These are phyloP conservation scores for Thunnus albacares DNA, from an alignment of 2,797 vertebrate genomes.

Conservation along the genomic window DNA sequence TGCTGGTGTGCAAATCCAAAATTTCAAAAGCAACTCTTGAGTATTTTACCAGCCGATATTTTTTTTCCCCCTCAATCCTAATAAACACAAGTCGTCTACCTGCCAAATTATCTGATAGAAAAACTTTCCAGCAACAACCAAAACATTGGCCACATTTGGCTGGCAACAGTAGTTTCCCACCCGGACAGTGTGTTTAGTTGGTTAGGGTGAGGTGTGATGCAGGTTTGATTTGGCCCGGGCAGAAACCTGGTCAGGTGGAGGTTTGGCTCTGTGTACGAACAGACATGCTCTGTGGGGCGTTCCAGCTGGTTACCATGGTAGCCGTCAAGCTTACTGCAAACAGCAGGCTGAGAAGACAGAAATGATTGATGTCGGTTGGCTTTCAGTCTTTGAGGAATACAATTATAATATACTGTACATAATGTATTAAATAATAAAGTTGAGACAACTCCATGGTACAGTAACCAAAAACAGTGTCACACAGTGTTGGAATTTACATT, in stretches of 20 bases:
- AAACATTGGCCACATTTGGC: slow-evolving; percentile 46
- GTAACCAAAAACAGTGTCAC: neutral
- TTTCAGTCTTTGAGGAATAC: slow-evolving; percentile 6
- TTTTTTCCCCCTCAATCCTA: slow-evolving; percentile 1
- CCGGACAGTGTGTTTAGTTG: slow-evolving; percentile 43
- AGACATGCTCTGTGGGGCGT: slow-evolving; percentile 12
- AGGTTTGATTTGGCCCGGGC: slow-evolving; percentile 45
- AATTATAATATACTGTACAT: neutral
- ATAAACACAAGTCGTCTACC: slow-evolving; percentile 49
- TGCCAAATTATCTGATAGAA: slow-evolving; percentile 50
- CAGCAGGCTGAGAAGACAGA: slow-evolving; percentile 80
- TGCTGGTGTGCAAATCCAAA: slow-evolving; percentile 50
- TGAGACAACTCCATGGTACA: neutral
- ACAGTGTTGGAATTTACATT: neutral
- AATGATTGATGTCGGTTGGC: slow-evolving; percentile 12
- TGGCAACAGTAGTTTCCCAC: slow-evolving; percentile 48
- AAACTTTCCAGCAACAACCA: slow-evolving; percentile 53
- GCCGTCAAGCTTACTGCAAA: slow-evolving; percentile 72
- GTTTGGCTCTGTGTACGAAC: slow-evolving; percentile 28
- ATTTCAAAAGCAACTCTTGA: slow-evolving; percentile 46
- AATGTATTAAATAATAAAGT: slow-evolving; percentile 5
- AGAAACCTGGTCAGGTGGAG: slow-evolving; percentile 48
- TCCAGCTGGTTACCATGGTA: slow-evolving; percentile 34
- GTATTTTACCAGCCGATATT: slow-evolving; percentile 23
- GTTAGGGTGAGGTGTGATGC: slow-evolving; percentile 46